These are phyloP conservation scores for Brachirus orientalis DNA, from an alignment of 2,113 vertebrate species.

Conservation along the genomic window DNA sequence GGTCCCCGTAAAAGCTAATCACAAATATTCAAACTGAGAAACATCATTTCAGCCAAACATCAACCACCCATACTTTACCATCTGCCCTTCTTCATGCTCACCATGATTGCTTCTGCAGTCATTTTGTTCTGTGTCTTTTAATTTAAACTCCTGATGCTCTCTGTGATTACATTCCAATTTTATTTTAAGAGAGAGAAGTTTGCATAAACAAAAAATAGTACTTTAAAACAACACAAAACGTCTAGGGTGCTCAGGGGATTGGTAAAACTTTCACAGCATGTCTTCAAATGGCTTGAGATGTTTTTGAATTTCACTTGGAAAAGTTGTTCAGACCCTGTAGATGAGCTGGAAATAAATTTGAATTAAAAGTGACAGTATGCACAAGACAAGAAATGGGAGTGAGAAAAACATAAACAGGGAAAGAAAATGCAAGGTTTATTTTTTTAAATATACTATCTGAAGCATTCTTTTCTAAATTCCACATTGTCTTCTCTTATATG, in stretches of 20 bases:
- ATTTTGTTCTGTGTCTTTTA: too few species aligned
- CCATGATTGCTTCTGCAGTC: too few species aligned
- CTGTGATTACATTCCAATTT: constrained; percentile 2
- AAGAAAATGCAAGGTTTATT: not conserved
- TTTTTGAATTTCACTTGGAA: constrained; percentile 30
- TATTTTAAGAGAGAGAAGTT: constrained; percentile 11
- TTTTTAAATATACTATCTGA: not conserved
- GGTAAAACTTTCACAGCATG: constrained; percentile 14
- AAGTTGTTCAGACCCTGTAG: constrained; percentile 18
- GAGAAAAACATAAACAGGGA: constrained; percentile 11
- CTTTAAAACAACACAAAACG: constrained; percentile 8
- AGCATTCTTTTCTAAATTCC: too few species aligned
- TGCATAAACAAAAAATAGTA: not conserved
- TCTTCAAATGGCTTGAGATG: constrained; percentile 31
- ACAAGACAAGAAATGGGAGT: not conserved
- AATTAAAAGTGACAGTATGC: not conserved
- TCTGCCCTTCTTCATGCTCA: too few species aligned
- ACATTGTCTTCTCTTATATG: too few species aligned
- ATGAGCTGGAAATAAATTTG: not conserved
- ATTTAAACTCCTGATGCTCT: too few species aligned
- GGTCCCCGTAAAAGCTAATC: too few species aligned
- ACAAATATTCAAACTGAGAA: too few species aligned
- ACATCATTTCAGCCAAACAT: too few species aligned
- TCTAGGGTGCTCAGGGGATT: constrained; percentile 1
- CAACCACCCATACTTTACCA: too few species aligned